Base-by-base conservation (phyloP, 1,140 invertebrate species). In the Aphis craccivora region DNA sequence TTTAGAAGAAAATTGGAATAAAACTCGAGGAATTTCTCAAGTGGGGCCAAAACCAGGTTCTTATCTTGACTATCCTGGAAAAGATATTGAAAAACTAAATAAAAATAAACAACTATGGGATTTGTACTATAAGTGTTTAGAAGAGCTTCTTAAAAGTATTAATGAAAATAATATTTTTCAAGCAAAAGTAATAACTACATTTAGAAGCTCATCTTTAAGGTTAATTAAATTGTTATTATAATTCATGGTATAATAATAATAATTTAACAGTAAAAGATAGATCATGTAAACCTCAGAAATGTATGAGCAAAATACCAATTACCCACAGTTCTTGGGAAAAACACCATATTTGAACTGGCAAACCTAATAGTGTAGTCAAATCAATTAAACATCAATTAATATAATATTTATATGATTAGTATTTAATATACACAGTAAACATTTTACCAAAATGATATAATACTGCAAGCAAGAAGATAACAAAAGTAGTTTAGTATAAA, bases 121-220 rank as follows among this genome's bases (percentile, higher is more conserved):
- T 40, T 94, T 95, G n/a, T 96, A 96, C 95, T 96, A 96, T 87
- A 81, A 95, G 22, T 96, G 96, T 94, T 94, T 96, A 81, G 94
- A 94, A 90, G 91, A 94, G 40, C 94, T 95, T 53, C 11, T 20
- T 40, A 84, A 84, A 51, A 53, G 30, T 37, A 55, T 53, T 25
- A 84, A 93, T 37, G n/a, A 51, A 51, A 92, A 92, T 40, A 83
- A 93, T 93, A 53, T 93, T 40, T 93, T 93, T 14, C 76, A 37
- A 86, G 91, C 91, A 51, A 93, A 86, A 84, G 48, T 86, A 30
- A 55, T 93, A 53, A 86, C 67, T 35, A n/a, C 81, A 55, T 93
- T 86, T 86, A 84, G 45, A 93, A 93, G 91, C 22, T 86, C 81
- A 51, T 93, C 81, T 30, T 43, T 93, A 55, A 40, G 48, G 91